Base-by-base conservation (phyloP, 2,113 vertebrate genomes). In the Meleagris gallopavo region DNA sequence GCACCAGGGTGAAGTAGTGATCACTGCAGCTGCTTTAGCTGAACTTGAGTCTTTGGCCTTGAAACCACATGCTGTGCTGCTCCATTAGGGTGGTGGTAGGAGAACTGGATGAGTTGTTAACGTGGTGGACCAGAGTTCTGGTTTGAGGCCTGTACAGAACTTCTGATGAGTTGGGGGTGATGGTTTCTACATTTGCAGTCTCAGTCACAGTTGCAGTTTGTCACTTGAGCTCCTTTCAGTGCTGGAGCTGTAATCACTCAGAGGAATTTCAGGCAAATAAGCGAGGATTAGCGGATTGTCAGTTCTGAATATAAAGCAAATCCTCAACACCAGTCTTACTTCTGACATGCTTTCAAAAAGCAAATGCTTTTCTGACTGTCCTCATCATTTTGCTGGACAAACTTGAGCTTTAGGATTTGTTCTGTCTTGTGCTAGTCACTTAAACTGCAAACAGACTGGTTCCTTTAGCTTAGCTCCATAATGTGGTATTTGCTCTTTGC, bases 391-490 rank as follows among this genome's bases (percentile, higher is more conserved):
- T 77, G 55, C 62, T 89, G 81, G 67, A 62, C 45, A 48, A 55
- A 25, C 36, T 89, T 57, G n/a, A 91, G 75, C 83, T 92, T 62
- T 41, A 92, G 81, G 62, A 87, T 92, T 87, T 95, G 74, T 91
- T 92, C 40, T 83, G 45, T 85, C 74, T 90, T 89, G 84, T 76
- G 82, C 36, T 55, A 57, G 66, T 90, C 66, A 54, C 73, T 92
- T 75, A 81, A 67, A 69, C 52, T 90, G 80, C 74, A 75, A 84
- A 55, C 32, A 57, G 38, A 20, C 55, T 38, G 50, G 14, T 54
- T 86, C 57, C 65, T 86, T 94, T 69, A 92, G 79, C 81, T 32
- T 79, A 84, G 55, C 77, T 58, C 29, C 58, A 76, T 73, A 73
- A 62, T 50, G 84, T 85, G 66, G 20, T 94, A 46, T 79, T 89